Conservation (phyloP, 2,797 vertebrate species). For the Anableps anableps region DNA sequence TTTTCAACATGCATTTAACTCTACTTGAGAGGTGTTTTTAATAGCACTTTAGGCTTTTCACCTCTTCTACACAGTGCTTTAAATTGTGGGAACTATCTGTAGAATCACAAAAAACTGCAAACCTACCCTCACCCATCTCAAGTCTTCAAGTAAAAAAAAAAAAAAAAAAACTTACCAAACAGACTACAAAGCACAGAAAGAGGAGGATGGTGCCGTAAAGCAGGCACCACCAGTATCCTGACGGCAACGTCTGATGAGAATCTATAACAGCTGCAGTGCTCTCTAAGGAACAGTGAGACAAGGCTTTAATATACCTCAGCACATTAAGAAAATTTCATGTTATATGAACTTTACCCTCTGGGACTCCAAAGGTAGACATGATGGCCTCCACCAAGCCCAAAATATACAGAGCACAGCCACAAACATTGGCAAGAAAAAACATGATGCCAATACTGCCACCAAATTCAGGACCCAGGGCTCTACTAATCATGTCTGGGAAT, state of each 20-base stretch:
- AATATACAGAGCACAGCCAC: slow-evolving; percentile 84
- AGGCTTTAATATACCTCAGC: background rate
- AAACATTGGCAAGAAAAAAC: slow-evolving; percentile 89
- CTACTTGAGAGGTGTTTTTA: too few relatives aligned
- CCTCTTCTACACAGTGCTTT: too few relatives aligned
- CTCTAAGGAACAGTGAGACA: slow-evolving; percentile 29
- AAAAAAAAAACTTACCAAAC: slow-evolving; percentile 71
- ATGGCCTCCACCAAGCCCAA: slow-evolving; percentile 86
- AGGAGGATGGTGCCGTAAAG: slow-evolving; percentile 83
- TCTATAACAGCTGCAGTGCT: slow-evolving; percentile 7
- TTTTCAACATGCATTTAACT: background rate
- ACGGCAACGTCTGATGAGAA: slow-evolving; percentile 72
- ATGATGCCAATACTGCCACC: slow-evolving; percentile 89
- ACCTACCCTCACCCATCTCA: background rate
- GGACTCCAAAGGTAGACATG: slow-evolving; percentile 79
- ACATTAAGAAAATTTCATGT: background rate
- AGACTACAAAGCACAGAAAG: slow-evolving; percentile 83
- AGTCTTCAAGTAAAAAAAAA: background rate
- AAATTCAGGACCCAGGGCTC: slow-evolving; percentile 87
- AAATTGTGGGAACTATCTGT: too few relatives aligned
- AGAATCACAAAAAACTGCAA: background rate
- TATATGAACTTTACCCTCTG: slow-evolving; percentile 48
- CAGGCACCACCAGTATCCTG: slow-evolving; percentile 84
- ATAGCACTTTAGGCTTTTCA: too few relatives aligned
- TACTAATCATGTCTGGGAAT: slow-evolving; percentile 86